Evolutionary conservation across 2,888 invertebrate species (phyloP).

Genomic region (Leptura quadrifasciata): DNA sequence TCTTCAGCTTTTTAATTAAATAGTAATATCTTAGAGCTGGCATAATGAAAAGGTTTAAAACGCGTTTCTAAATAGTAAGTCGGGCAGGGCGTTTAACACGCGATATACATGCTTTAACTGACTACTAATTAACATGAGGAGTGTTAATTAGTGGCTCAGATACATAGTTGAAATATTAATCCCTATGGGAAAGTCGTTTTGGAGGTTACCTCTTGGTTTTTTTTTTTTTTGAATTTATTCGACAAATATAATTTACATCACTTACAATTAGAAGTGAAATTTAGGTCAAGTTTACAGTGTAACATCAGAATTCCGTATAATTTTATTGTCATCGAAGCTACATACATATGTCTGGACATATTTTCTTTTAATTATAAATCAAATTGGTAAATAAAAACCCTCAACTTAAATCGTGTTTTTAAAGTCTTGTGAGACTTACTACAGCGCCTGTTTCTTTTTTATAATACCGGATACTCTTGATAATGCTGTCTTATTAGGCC

Average conservation of each 20-base stretch:
- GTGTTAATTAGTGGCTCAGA: conserved; percentile 24
- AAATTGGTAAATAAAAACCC: no score
- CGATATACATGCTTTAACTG: conserved; percentile 26
- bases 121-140: conserved; percentile 25
- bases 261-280: no score
- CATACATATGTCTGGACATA: no score
- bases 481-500: no score
- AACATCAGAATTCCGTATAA: no score
- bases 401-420: no score
- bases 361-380: no score
- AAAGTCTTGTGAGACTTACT: no score
- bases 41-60: conserved; percentile 9
- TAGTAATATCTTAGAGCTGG: conserved; percentile 29
- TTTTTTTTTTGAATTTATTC: neutral
- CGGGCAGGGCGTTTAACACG: conserved; percentile 19
- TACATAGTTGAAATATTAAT: conserved; percentile 29
- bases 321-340: no score
- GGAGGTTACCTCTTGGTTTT: neutral
- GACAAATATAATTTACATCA: neutral
- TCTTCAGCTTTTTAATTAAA: conserved; percentile 40
- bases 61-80: conserved; percentile 18
- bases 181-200: neutral
- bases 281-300: no score
- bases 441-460: no score
- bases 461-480: no score